phyloP scores from a whole-genome alignment of 2,888 invertebrate species.

The Sycophila texana region DNA sequence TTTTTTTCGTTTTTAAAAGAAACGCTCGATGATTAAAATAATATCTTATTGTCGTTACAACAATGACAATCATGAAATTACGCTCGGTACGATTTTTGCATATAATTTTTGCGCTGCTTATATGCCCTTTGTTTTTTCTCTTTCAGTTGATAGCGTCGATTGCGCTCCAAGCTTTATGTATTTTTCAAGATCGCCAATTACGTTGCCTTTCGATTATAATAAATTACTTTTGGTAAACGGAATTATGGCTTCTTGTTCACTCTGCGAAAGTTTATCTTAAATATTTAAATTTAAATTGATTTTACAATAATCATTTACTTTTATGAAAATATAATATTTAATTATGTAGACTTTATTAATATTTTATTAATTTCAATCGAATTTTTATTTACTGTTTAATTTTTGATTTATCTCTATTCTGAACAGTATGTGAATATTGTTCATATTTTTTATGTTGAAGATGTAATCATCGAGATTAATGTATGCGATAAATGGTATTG shows the following conservation, averaged over 20 bases:
- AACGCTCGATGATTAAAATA: conserved; percentile 11
- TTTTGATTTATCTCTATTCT: too few species aligned
- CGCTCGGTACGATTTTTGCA: not conserved
- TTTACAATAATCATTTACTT: too few species aligned
- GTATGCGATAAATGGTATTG: too few species aligned
- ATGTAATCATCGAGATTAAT: too few species aligned
- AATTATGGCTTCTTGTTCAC: conserved; percentile 21
- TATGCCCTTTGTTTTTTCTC: not conserved
- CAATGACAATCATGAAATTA: not conserved
- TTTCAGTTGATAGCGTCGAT: not conserved
- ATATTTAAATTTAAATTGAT: too few species aligned
- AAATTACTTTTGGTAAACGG: conserved; percentile 8
- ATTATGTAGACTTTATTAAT: too few species aligned
- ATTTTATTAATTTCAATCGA: too few species aligned
- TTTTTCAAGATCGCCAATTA: not conserved
- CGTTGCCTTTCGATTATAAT: not conserved
- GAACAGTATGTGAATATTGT: too few species aligned
- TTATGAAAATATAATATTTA: too few species aligned
- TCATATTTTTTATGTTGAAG: too few species aligned
- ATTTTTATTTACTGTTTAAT: too few species aligned
- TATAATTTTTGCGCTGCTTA: not conserved
- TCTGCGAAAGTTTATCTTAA: conserved; percentile 4
- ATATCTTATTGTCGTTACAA: conserved; percentile 7
- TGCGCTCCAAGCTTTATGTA: not conserved
- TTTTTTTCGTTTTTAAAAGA: conserved; percentile 5